Conservation (phyloP, 2,797 vertebrate genomes). For the Lepus townsendii region DNA sequence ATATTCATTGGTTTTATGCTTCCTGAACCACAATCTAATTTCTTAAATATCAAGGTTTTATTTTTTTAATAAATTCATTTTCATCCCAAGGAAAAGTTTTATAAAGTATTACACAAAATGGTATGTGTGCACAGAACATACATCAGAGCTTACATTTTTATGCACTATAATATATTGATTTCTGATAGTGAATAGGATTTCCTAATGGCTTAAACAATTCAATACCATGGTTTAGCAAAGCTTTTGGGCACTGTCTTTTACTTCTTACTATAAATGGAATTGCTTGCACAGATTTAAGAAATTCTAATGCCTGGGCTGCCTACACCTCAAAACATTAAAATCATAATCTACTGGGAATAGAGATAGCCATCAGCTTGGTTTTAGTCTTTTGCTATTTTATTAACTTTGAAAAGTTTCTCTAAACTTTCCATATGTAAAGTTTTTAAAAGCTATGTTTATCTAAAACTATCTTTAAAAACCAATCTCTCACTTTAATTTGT, state of each 20-base stretch:
- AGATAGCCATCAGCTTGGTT: not conserved
- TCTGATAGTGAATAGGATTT: not conserved
- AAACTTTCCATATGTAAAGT: not conserved
- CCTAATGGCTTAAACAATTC: not conserved
- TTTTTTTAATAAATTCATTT: not conserved
- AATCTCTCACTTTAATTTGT: constrained; percentile 52
- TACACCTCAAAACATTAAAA: not conserved
- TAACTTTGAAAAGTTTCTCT: not conserved
- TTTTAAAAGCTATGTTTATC: constrained; percentile 42
- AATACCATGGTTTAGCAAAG: not conserved
- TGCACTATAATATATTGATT: not conserved
- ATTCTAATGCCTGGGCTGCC: not conserved
- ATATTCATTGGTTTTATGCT: constrained; percentile 13
- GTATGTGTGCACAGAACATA: not conserved
- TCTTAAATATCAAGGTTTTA: not conserved
- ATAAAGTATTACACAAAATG: not conserved
- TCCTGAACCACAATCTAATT: not conserved
- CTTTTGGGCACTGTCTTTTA: not conserved
- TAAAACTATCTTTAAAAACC: constrained; percentile 48
- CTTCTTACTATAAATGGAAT: not conserved
- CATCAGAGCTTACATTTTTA: constrained; percentile 6
- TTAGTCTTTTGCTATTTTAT: constrained; percentile 3
- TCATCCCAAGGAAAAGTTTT: not conserved
- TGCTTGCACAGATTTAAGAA: not conserved
- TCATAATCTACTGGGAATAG: not conserved